A percentile compares a stretch with the other conserved stretches of the same genome.
Evolutionary conservation across 2,888 invertebrate species (phyloP).

Genomic region (Rhagonycha lutea): DNA sequence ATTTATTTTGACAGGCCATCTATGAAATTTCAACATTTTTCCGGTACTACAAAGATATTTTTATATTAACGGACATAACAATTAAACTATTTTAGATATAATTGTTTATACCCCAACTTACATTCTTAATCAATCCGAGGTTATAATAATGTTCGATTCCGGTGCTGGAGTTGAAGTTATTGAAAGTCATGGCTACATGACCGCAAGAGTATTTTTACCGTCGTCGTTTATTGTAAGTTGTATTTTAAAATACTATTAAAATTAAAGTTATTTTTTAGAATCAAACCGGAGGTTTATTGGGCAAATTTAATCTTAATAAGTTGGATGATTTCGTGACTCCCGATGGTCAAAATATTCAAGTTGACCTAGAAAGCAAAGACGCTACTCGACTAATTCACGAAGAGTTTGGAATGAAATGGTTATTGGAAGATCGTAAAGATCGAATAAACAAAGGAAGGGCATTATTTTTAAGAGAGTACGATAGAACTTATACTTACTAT

Average conservation of each 20-base stretch:
- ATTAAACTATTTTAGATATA: slow-evolving; percentile 63
- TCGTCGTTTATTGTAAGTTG: slow-evolving; percentile 84
- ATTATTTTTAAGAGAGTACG: slow-evolving; percentile 78
- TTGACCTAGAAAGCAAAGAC: slow-evolving; percentile 45
- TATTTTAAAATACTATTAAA: neutral
- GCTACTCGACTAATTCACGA: slow-evolving; percentile 76
- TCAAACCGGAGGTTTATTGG: slow-evolving; percentile 85
- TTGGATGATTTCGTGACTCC: slow-evolving; percentile 82
- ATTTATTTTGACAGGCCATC: slow-evolving; percentile 88
- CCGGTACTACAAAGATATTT: slow-evolving; percentile 59
- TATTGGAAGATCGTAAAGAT: slow-evolving; percentile 81
- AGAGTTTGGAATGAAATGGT: slow-evolving; percentile 82
- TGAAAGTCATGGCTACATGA: slow-evolving; percentile 85
- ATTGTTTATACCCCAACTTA: slow-evolving; percentile 90
- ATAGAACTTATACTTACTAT: slow-evolving; percentile 79
- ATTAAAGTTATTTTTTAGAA: slow-evolving; percentile 65
- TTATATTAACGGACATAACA: neutral
- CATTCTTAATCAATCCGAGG: slow-evolving; percentile 90
- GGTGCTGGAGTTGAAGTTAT: slow-evolving; percentile 92
- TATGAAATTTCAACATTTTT: slow-evolving; percentile 88
- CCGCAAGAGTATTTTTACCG: slow-evolving; percentile 83
- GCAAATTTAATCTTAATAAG: slow-evolving; percentile 86
- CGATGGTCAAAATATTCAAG: slow-evolving; percentile 59
- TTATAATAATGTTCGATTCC: slow-evolving; percentile 91
- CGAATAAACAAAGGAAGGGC: slow-evolving; percentile 74